phyloP scores from a whole-genome alignment of 2,797 vertebrate species.

The Melanotaenia trifasciata region DNA sequence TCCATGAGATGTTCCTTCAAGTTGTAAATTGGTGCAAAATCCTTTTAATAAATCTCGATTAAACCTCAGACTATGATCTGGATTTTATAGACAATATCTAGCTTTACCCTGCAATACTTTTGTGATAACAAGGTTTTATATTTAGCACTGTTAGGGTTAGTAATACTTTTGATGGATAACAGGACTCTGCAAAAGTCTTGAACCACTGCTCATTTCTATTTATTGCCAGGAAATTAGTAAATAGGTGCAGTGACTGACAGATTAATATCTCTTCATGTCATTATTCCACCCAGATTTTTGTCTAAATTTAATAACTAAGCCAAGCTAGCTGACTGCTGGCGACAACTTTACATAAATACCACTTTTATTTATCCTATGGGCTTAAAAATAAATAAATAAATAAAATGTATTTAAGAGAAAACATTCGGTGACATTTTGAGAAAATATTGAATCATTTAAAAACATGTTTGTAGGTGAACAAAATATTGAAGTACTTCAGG shows the following conservation, averaged over 20 bases:
- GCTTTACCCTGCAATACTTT: background rate
- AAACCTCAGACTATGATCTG: background rate
- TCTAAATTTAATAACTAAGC: background rate
- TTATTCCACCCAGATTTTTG: background rate
- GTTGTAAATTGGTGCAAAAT: background rate
- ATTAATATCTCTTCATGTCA: background rate
- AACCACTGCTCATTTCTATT: background rate
- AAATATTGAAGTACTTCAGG: background rate
- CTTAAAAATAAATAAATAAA: background rate
- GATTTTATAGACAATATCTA: background rate
- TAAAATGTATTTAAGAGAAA: background rate
- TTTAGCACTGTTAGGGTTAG: background rate
- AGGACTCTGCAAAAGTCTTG: background rate
- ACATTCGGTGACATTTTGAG: background rate
- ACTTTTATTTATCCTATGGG: background rate
- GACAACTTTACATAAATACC: background rate
- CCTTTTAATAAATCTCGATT: background rate
- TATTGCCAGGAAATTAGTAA: background rate
- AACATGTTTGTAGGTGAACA: background rate
- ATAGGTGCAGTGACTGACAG: too few species aligned
- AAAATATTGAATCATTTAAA: background rate
- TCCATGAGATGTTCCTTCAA: background rate
- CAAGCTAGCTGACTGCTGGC: background rate
- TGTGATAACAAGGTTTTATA: background rate
- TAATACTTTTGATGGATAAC: background rate